Base-by-base conservation (phyloP, 2,113 vertebrate genomes). In the Neotragus moschatus region DNA sequence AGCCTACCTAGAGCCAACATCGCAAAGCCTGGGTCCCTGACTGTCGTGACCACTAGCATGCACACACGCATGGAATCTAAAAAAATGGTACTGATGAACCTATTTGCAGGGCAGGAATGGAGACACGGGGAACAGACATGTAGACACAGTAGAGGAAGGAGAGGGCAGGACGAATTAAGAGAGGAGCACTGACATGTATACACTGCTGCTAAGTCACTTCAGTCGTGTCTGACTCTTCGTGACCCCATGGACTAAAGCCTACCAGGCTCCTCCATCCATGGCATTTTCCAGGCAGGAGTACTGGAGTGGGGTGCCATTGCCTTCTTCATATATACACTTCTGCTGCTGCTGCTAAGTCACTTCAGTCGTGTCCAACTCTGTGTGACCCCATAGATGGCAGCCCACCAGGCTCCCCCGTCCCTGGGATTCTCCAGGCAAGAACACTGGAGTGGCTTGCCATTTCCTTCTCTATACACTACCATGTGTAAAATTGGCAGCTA, bases 1-100 rank as follows among this genome's bases (percentile, higher is more conserved):
- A 15, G 53, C 39, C 17, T 0, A 28, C 77, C 9, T 33, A 14
- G 4, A 30, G 17, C 63, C 0, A 25, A 33, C 1, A 17, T 5
- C 63, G 33, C 10, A 30, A 33, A 25, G 17, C 14, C 70, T 28
- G 13, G 30, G 28, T 36, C 63, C 25, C 94, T 58, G 43, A 45
- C 36, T 70, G n/a, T 6, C 1, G 4, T 5, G n/a, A 21, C 66
- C 33, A 2, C 61, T n/a, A 5, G 61, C 61, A 19, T 8, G 16
- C n/a, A 36, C n/a, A 6, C 63, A 73, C 0, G 21, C 12, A 3
- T 26, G 21, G 36, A 26, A 13, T 14, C 70, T 7, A 26, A 21
- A 25, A 43, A 25, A 73, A 25, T 14, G 70, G 6, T 43, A 2
- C 36, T 73, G 19, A 25, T 6, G 3, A 43, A 6, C 6, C 21